These are phyloP conservation scores for Corapipo altera DNA, from an alignment of 2,113 vertebrate genomes.

Conservation along the genomic window DNA sequence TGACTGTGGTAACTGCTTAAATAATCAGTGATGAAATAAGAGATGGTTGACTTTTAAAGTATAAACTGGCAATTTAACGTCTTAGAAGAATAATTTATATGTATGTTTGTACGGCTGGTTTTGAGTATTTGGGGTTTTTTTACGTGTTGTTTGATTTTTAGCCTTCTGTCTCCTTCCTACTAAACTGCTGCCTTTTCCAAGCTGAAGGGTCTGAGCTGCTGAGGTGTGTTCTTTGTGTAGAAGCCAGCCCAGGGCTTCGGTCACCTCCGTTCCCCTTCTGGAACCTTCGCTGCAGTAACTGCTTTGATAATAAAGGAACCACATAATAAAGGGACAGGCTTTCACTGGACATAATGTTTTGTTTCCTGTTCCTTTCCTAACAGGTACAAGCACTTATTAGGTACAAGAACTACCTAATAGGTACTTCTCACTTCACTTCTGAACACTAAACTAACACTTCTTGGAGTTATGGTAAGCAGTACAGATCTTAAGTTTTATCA, in stretches of 20 bases:
- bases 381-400: neutral
- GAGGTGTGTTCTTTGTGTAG: neutral
- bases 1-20: neutral
- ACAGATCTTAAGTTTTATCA: neutral
- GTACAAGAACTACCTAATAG: neutral
- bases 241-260: neutral
- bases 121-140: neutral
- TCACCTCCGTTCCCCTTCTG: neutral
- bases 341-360: neutral
- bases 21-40: neutral
- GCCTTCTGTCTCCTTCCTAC: neutral
- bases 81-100: neutral
- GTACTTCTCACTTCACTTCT: neutral
- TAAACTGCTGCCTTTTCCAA: neutral
- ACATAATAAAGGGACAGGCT: neutral
- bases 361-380: neutral
- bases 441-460: neutral
- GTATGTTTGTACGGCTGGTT: neutral
- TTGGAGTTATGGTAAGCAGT: too few relatives aligned
- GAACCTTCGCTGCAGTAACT: neutral
- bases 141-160: rapidly evolving
- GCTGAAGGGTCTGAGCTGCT: too few relatives aligned
- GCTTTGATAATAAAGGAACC: neutral
- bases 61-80: neutral
- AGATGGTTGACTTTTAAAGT: neutral